These are phyloP conservation scores for Petaurus breviceps DNA, from an alignment of 2,113 vertebrate species.

Conservation along the genomic window DNA sequence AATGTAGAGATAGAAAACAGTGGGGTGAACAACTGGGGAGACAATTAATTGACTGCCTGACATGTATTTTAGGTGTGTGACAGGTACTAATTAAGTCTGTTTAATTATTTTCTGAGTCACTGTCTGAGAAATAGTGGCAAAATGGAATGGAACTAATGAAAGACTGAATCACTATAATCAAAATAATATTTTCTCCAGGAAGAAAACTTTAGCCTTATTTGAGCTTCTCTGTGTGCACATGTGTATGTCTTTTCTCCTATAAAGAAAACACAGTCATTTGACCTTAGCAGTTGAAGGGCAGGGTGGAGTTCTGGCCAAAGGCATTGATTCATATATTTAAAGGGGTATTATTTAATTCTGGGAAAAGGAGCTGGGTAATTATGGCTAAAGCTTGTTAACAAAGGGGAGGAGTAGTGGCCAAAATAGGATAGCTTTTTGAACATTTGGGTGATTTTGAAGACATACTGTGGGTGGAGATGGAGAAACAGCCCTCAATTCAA, in stretches of 20 bases:
- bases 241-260: conserved; percentile 68
- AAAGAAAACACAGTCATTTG: conserved; percentile 52
- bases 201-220: conserved; percentile 29
- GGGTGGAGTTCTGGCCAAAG: conserved; percentile 33
- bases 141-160: conserved; percentile 68
- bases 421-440: neutral
- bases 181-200: conserved; percentile 57
- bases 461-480: neutral
- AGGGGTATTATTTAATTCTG: conserved; percentile 49
- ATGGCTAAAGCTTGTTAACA: conserved; percentile 32
- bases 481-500: neutral
- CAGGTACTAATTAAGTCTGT: conserved; percentile 53
- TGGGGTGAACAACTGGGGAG: conserved; percentile 43
- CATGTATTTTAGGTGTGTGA: conserved; percentile 24
- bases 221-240: conserved; percentile 37
- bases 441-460: neutral
- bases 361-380: conserved; percentile 42
- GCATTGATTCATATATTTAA: conserved; percentile 65
- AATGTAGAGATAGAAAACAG: conserved; percentile 57
- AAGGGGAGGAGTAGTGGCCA: conserved; percentile 6
- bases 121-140: conserved; percentile 40
- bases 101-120: conserved; percentile 65
- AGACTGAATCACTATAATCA: conserved; percentile 66
- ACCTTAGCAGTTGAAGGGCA: conserved; percentile 48
- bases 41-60: conserved; percentile 35